A percentile compares a stretch with the other conserved stretches of the same genome.
phyloP scores from a whole-genome alignment of 1,140 invertebrate species.

The Drosophila repletoides region DNA sequence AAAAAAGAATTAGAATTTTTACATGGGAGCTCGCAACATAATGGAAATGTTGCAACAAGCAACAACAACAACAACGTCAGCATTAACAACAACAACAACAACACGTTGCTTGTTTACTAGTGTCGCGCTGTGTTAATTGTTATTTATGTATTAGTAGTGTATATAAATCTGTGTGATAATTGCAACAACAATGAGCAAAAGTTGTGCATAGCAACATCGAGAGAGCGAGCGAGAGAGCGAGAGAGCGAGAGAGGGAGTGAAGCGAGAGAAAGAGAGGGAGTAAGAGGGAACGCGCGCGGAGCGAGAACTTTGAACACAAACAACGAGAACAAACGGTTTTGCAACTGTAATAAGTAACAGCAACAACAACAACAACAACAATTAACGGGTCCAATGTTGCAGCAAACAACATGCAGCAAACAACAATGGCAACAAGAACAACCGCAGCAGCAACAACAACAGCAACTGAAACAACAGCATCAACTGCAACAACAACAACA shows the following conservation, averaged over 20 bases:
- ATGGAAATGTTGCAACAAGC: slow-evolving; percentile 34
- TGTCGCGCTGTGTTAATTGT: slow-evolving; percentile 64
- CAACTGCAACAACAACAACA: slow-evolving; percentile 20
- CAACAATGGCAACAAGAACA: slow-evolving; percentile 53
- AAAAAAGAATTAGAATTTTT: slow-evolving; percentile 44
- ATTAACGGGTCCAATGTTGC: slow-evolving; percentile 76
- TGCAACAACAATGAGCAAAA: slow-evolving; percentile 44
- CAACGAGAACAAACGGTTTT: slow-evolving; percentile 74
- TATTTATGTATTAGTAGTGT: slow-evolving; percentile 72
- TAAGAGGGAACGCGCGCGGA: background rate
- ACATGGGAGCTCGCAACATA: slow-evolving; percentile 45
- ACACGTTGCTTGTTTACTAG: slow-evolving; percentile 29
- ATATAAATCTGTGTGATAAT: slow-evolving; percentile 75
- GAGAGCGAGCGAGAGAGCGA: background rate
- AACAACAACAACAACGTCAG: slow-evolving; percentile 5
- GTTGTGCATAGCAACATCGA: slow-evolving; percentile 23
- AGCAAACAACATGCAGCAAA: slow-evolving; percentile 76
- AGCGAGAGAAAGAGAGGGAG: background rate
- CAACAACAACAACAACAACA: slow-evolving; percentile 44
- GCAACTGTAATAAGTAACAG: slow-evolving; percentile 34
- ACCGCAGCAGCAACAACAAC: slow-evolving; percentile 39
- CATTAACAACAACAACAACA: slow-evolving; percentile 27
- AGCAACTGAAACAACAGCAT: slow-evolving; percentile 22
- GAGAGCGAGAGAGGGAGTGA: background rate
- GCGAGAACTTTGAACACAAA: slow-evolving; percentile 38